phyloP scores from a whole-genome alignment of 2,797 vertebrate species.

The Delichon dasypus region DNA sequence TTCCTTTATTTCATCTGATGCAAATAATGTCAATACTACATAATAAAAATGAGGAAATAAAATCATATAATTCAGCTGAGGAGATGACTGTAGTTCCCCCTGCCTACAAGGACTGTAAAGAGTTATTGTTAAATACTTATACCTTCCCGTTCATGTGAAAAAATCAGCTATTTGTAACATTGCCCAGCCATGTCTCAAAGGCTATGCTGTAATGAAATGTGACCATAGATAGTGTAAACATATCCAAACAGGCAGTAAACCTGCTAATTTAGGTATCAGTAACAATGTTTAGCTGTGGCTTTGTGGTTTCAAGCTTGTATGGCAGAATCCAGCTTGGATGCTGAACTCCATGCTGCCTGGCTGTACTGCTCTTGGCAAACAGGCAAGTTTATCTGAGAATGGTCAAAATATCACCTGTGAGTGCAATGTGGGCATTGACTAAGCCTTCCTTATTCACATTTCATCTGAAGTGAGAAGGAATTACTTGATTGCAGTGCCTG shows the following conservation, averaged over 20 bases:
- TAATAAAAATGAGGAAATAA: conserved; percentile 49
- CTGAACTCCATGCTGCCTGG: background rate
- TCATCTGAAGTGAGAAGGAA: background rate
- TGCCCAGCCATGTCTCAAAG: background rate
- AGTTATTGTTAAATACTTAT: background rate
- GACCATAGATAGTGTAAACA: background rate
- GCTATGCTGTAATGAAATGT: background rate
- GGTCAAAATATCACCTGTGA: conserved; percentile 27
- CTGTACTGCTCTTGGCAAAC: background rate
- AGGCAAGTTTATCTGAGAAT: background rate
- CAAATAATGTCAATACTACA: background rate
- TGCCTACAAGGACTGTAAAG: background rate
- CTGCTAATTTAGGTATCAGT: background rate
- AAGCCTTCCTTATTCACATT: background rate
- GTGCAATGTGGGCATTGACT: background rate
- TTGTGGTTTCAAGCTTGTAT: background rate
- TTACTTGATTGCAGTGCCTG: background rate
- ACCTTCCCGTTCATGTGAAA: background rate
- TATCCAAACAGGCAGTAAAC: background rate
- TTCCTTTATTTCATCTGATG: conserved; percentile 6
- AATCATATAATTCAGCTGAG: conserved; percentile 7
- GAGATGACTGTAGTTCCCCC: conserved; percentile 19
- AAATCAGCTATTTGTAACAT: background rate
- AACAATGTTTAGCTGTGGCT: background rate
- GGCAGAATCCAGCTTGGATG: background rate